Conservation (phyloP, 2,113 vertebrate species). For the Neogobius melanostomus region DNA sequence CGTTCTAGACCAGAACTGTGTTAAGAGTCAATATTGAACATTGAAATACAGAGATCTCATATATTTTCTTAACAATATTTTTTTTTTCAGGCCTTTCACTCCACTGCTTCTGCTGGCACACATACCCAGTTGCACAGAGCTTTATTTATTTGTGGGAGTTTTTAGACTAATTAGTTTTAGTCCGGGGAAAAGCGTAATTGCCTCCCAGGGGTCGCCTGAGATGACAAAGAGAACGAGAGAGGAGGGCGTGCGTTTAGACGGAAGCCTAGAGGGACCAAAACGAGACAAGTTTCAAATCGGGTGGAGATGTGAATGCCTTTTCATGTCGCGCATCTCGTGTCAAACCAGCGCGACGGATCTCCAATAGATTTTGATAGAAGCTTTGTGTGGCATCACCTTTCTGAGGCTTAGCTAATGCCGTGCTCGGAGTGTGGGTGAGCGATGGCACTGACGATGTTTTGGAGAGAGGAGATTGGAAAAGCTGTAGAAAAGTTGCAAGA, state of each 20-base stretch:
- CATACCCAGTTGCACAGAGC: conserved; percentile 28
- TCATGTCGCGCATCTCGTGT: conserved; percentile 26
- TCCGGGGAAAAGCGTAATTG: conserved; percentile 80
- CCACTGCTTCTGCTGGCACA: conserved; percentile 15
- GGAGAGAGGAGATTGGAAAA: conserved; percentile 20
- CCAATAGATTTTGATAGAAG: conserved; percentile 27
- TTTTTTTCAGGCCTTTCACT: conserved; percentile 17
- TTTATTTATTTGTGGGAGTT: conserved; percentile 79
- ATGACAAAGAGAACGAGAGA: conserved; percentile 60
- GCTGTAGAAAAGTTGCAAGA: conserved; percentile 5
- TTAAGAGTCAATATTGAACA: no score
- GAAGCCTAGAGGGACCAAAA: conserved; percentile 33
- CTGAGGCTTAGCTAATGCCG: conserved; percentile 34
- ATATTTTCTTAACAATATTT: no score
- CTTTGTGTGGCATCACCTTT: conserved; percentile 14
- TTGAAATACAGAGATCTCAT: no score
- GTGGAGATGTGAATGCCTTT: conserved; percentile 17
- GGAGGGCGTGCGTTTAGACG: conserved; percentile 23
- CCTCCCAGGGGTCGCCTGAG: conserved; percentile 71
- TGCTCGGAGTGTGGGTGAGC: conserved; percentile 31
- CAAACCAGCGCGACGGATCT: conserved; percentile 26
- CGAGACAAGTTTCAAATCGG: conserved; percentile 27
- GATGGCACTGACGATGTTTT: conserved; percentile 42
- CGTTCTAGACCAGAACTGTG: no score
- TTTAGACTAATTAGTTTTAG: conserved; percentile 78